Evolutionary conservation across 2,797 vertebrate genomes (phyloP).

Genomic region (Tauraco hartlaubi): DNA sequence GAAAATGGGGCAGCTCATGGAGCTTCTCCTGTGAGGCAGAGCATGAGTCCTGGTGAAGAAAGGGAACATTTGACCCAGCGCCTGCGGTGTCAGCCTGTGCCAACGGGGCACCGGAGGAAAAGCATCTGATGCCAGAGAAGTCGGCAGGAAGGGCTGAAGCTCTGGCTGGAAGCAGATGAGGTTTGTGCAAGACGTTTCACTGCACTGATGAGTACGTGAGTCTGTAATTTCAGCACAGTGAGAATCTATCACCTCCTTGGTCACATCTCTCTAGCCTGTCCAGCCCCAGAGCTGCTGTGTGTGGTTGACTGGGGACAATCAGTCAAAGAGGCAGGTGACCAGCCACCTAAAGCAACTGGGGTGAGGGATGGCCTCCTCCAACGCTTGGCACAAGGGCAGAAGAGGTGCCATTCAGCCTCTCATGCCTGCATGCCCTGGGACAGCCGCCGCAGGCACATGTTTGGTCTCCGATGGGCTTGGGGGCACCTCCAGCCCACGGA

Average conservation of each 20-base stretch:
- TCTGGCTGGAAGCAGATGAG: constrained; percentile 3
- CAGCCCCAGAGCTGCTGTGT: not conserved
- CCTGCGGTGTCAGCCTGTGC: not conserved
- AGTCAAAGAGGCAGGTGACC: not conserved
- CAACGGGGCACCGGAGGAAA: not conserved
- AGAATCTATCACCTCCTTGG: not conserved
- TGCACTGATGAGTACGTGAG: not conserved
- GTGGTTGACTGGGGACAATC: not conserved
- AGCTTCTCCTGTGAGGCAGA: not conserved
- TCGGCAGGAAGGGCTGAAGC: not conserved
- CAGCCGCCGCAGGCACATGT: accelerated
- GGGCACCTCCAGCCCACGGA: not conserved
- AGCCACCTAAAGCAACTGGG: not conserved
- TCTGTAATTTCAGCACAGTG: not conserved
- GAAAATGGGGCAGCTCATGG: not conserved
- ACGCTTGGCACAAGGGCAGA: not conserved
- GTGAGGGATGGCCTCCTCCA: not conserved
- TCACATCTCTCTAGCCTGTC: not conserved
- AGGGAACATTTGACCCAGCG: not conserved
- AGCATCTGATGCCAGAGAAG: not conserved
- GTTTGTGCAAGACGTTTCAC: constrained; percentile 10
- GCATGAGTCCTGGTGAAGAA: not conserved
- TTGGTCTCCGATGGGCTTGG: not conserved
- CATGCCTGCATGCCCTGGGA: accelerated
- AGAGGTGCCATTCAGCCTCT: not conserved